A percentile compares a stretch with the other conserved stretches of the same genome.
Evolutionary conservation across 64 coral and sea anemone species (phyloP).

Genomic region (Dendronephthya gigantea): DNA sequence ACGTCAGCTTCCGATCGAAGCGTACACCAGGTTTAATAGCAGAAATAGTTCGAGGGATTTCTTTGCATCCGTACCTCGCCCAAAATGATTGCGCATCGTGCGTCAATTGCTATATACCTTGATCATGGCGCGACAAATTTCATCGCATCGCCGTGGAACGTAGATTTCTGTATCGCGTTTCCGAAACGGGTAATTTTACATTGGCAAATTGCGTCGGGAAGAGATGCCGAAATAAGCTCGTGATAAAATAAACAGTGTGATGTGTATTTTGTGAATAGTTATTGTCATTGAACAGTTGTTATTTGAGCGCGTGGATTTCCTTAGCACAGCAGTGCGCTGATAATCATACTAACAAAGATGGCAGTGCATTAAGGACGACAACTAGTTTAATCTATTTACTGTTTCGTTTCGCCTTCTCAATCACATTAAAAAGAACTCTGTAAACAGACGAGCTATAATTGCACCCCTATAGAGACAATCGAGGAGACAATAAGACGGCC

Average conservation of each 20-base stretch:
- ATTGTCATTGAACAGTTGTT: constrained; percentile 1
- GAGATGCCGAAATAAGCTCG: neutral
- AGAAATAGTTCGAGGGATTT: neutral
- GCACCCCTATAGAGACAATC: neutral
- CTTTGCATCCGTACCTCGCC: neutral
- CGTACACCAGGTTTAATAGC: neutral
- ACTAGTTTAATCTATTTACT: neutral
- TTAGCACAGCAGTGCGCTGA: neutral
- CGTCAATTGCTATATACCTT: too few relatives aligned
- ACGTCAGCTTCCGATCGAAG: neutral
- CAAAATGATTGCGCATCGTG: neutral
- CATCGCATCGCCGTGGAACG: neutral
- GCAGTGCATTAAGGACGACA: neutral
- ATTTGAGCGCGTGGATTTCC: neutral
- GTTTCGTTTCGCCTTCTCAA: neutral
- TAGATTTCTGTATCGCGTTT: neutral
- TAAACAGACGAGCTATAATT: neutral
- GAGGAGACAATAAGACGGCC: neutral
- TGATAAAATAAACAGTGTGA: neutral
- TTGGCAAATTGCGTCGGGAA: neutral
- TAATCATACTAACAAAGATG: neutral
- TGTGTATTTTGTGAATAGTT: neutral
- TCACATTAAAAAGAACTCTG: neutral
- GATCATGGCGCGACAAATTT: neutral
- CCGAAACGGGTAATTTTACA: neutral